Evolutionary conservation across 2,888 invertebrate genomes (phyloP).

Genomic region (Unio pictorum): DNA sequence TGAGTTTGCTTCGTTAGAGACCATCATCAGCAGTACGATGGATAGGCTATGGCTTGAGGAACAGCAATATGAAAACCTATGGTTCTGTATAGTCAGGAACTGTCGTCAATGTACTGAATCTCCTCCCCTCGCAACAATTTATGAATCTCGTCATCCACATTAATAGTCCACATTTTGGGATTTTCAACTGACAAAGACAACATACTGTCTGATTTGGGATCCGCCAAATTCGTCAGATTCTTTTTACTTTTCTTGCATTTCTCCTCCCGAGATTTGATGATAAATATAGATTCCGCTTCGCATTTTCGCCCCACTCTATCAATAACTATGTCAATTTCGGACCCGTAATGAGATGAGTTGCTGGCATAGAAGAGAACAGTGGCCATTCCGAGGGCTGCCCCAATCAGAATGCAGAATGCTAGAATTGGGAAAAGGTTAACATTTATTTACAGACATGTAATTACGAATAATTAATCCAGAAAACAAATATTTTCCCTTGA

Average conservation of each 20-base stretch:
- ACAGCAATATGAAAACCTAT: too few species aligned
- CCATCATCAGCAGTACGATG: too few species aligned
- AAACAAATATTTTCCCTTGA: too few species aligned
- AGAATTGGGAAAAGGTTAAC: conserved; percentile 6
- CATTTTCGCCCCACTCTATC: conserved; percentile 14
- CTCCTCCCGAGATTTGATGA: conserved; percentile 7
- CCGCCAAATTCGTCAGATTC: conserved; percentile 1
- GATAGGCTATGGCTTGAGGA: too few species aligned
- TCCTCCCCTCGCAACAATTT: conserved; percentile 29
- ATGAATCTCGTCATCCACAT: conserved; percentile 35
- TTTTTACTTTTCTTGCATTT: conserved; percentile 16
- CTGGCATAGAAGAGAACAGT: conserved; percentile 33
- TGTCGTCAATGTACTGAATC: conserved; percentile 33
- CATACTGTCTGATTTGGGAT: conserved; percentile 4
- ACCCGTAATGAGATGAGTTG: conserved; percentile 19
- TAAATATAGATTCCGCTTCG: conserved; percentile 11
- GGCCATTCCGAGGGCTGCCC: conserved; percentile 35
- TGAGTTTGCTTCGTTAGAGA: too few species aligned
- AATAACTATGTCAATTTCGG: conserved; percentile 25
- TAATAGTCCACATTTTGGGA: conserved; percentile 22
- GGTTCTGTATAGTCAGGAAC: not conserved
- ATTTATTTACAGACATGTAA: too few species aligned
- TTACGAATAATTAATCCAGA: too few species aligned
- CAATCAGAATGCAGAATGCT: conserved; percentile 33
- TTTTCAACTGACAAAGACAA: conserved; percentile 3